Evolutionary conservation across 2,888 invertebrate species (phyloP).

Genomic region (Drosophila seclusa): DNA sequence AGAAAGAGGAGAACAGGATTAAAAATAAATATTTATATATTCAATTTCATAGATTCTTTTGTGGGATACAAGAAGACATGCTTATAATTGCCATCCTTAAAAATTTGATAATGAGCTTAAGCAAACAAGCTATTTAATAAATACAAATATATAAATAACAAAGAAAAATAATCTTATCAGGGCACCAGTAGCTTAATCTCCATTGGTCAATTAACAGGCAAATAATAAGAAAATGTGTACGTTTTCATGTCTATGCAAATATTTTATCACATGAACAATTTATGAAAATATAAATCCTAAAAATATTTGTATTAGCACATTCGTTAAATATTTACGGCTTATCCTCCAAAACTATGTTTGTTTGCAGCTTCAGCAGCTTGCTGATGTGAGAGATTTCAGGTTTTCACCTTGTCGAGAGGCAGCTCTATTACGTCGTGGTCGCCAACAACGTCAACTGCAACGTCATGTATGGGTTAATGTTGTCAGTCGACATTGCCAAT

Average conservation of each 20-base stretch:
- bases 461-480: slow-evolving; percentile 32
- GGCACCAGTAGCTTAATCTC: neutral
- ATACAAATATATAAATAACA: neutral
- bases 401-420: slow-evolving; percentile 32
- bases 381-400: slow-evolving; percentile 10
- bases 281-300: neutral
- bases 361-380: neutral
- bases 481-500: slow-evolving; percentile 31
- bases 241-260: neutral
- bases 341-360: neutral
- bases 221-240: neutral
- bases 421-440: slow-evolving; percentile 33
- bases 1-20: neutral
- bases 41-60: neutral
- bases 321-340: neutral
- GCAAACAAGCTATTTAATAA: neutral
- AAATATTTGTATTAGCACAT: neutral
- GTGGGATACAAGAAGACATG: neutral
- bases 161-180: neutral
- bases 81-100: neutral
- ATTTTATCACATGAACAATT: neutral
- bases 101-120: neutral
- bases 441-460: slow-evolving; percentile 53
- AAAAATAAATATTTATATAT: neutral
- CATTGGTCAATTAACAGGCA: neutral